A percentile compares a stretch with the other conserved stretches of the same genome.
These are phyloP conservation scores for Otolemur garnettii DNA, from an alignment of 2,113 vertebrate genomes.

Conservation along the genomic window DNA sequence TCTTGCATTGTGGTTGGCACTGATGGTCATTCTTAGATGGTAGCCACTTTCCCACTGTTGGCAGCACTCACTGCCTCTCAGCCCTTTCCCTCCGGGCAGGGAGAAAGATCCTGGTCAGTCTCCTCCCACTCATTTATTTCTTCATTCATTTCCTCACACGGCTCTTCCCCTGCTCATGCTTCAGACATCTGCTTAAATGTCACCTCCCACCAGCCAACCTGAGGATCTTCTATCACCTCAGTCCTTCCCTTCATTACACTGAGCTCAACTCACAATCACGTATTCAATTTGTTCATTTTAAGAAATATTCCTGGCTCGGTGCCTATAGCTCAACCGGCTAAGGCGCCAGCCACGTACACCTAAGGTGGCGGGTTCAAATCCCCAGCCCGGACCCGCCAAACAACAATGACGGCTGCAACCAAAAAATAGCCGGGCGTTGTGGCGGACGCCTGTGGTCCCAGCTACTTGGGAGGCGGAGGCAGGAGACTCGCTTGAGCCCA, in stretches of 20 bases:
- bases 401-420: too few species aligned
- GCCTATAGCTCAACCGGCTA: too few species aligned
- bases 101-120: not conserved
- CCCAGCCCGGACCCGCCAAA: too few species aligned
- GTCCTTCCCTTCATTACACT: not conserved
- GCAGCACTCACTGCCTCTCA: not conserved
- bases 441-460: too few species aligned
- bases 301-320: not conserved
- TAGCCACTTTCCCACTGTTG: fast-evolving
- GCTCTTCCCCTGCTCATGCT: not conserved
- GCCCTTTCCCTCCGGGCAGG: not conserved
- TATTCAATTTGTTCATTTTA: not conserved
- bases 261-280: not conserved
- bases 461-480: too few species aligned
- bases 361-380: too few species aligned
- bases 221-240: not conserved
- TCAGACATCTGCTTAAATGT: not conserved
- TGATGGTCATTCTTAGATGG: too few species aligned
- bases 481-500: too few species aligned
- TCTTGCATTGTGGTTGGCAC: not conserved
- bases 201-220: not conserved
- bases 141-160: not conserved
- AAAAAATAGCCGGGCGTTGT: too few species aligned
- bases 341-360: too few species aligned
- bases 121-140: not conserved